phyloP scores from a whole-genome alignment of 1,140 invertebrate genomes.

The Drosophila lini region DNA sequence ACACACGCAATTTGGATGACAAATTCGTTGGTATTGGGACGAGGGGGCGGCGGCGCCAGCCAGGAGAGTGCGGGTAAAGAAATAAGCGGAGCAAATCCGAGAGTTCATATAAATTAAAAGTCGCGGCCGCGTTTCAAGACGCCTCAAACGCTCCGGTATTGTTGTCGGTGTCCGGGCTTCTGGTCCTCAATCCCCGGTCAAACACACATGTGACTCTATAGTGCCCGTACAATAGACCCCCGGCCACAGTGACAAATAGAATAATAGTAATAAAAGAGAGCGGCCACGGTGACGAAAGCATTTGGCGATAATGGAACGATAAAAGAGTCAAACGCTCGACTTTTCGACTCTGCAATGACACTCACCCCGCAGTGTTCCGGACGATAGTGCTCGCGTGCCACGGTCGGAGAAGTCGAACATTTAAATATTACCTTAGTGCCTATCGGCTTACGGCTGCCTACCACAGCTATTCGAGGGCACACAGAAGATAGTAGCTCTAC shows the following conservation, averaged over 20 bases:
- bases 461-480: neutral
- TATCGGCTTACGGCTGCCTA: slow-evolving; percentile 3
- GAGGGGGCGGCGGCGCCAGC: slow-evolving; percentile 10
- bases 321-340: slow-evolving; percentile 59
- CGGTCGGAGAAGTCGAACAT: slow-evolving; percentile 14
- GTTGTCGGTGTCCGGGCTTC: slow-evolving; percentile 42
- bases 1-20: slow-evolving; percentile 31
- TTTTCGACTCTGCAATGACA: slow-evolving; percentile 38
- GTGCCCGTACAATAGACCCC: slow-evolving; percentile 36
- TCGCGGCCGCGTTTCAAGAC: slow-evolving; percentile 53
- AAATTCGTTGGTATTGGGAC: slow-evolving; percentile 31
- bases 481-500: slow-evolving; percentile 28
- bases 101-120: slow-evolving; percentile 54
- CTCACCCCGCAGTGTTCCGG: slow-evolving; percentile 13
- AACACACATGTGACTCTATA: slow-evolving; percentile 32
- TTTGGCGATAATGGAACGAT: slow-evolving; percentile 78
- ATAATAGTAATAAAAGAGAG: slow-evolving; percentile 53
- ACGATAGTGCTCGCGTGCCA: slow-evolving; percentile 40
- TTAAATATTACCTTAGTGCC: slow-evolving; percentile 9
- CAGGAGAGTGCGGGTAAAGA: slow-evolving; percentile 10
- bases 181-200: slow-evolving; percentile 47
- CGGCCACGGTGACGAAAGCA: slow-evolving; percentile 71
- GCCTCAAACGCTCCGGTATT: slow-evolving; percentile 65
- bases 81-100: slow-evolving; percentile 29
- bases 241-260: slow-evolving; percentile 30